Conservation (phyloP, 30 jellyfish, hydroid and myxozoan genomes). For the Pelagia noctiluca region DNA sequence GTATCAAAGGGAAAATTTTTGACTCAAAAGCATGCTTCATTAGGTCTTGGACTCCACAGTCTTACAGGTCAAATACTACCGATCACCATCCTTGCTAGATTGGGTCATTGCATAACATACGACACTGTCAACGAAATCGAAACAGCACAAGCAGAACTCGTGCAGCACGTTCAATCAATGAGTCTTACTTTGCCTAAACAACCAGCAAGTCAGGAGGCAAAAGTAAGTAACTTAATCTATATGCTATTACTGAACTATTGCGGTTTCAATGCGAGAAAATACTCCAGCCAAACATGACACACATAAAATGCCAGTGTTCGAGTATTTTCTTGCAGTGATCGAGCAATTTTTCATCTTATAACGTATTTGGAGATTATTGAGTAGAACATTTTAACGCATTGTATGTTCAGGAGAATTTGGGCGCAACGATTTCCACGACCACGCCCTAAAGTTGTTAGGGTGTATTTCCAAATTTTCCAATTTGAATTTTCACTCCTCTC, state of each 20-base stretch:
- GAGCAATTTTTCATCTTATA: too few species aligned
- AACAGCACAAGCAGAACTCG: constrained; percentile 67
- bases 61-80: constrained; percentile 62
- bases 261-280: constrained; percentile 8
- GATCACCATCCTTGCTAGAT: constrained; percentile 36
- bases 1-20: not conserved
- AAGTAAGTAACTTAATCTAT: not conserved
- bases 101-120: constrained; percentile 29
- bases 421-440: too few species aligned
- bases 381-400: too few species aligned
- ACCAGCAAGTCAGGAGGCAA: constrained; percentile 25
- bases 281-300: not conserved
- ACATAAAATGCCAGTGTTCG: not conserved
- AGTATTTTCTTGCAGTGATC: too few species aligned
- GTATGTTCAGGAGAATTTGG: too few species aligned
- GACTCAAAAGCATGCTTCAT: constrained; percentile 3
- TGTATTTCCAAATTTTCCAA: too few species aligned
- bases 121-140: constrained; percentile 46
- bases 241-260: not conserved
- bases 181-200: constrained; percentile 13
- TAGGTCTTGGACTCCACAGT: constrained; percentile 49
- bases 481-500: too few species aligned
- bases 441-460: too few species aligned
- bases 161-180: not conserved
- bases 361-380: too few species aligned